phyloP scores from a whole-genome alignment of 2,113 vertebrate genomes.

The Lonchura striata region DNA sequence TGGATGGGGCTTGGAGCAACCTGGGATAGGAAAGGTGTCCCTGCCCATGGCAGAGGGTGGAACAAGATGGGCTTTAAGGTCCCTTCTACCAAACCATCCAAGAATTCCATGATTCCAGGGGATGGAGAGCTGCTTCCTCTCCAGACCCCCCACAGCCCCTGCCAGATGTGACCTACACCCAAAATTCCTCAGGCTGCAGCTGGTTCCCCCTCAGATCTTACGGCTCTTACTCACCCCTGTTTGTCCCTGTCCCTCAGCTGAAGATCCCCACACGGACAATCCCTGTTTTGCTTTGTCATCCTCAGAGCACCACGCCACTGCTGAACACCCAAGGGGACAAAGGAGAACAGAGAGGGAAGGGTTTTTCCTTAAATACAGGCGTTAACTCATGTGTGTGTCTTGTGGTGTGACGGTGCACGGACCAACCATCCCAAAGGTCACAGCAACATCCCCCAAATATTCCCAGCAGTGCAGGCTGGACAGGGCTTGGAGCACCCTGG shows the following conservation, averaged over 20 bases:
- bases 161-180: background rate
- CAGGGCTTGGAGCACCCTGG: background rate
- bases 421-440: constrained; percentile 15
- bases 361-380: background rate
- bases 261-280: constrained; percentile 37
- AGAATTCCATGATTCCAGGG: background rate
- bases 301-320: background rate
- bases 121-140: too few species aligned
- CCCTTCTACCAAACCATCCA: background rate
- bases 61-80: background rate
- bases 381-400: background rate
- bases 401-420: background rate
- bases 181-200: background rate
- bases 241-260: background rate
- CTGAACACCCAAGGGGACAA: background rate
- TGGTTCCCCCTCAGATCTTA: background rate
- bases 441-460: background rate
- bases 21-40: background rate
- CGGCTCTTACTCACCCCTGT: constrained; percentile 9
- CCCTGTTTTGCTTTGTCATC: background rate
- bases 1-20: background rate
- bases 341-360: constrained; percentile 40
- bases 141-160: accelerated
- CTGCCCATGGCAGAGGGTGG: too few species aligned
- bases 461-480: background rate